phyloP scores from a whole-genome alignment of 2,888 invertebrate genomes.

The Pantelozetes paolii region DNA sequence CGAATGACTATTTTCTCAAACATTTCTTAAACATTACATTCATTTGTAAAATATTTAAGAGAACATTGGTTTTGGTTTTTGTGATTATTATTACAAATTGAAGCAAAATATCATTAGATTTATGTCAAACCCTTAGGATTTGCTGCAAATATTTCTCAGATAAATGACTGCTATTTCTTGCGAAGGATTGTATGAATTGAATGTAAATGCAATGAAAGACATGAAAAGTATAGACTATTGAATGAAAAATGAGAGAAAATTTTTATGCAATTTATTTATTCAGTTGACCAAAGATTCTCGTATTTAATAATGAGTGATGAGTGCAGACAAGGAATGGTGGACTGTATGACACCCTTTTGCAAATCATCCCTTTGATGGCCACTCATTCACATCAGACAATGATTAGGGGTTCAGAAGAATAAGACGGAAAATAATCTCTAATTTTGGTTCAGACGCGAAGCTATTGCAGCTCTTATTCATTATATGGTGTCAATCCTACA shows the following conservation, averaged over 20 bases:
- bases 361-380: neutral
- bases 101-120: neutral
- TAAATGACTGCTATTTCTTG: slow-evolving; percentile 2
- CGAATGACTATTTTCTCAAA: no score
- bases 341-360: slow-evolving; percentile 5
- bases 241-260: neutral
- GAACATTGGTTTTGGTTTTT: neutral
- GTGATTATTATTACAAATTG: slow-evolving; percentile 1
- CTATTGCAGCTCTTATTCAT: neutral
- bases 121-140: neutral
- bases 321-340: no score
- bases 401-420: neutral
- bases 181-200: neutral
- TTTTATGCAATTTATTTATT: neutral
- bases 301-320: slow-evolving; percentile 14
- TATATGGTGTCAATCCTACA: slow-evolving; percentile 1
- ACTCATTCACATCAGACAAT: neutral
- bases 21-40: neutral
- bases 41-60: neutral
- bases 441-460: neutral
- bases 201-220: neutral
- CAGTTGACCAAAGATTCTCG: neutral
- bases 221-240: neutral
- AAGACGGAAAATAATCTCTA: neutral
- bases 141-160: neutral